These are phyloP conservation scores for Mesoligia furuncula DNA, from an alignment of 2,888 invertebrate species.

Conservation along the genomic window DNA sequence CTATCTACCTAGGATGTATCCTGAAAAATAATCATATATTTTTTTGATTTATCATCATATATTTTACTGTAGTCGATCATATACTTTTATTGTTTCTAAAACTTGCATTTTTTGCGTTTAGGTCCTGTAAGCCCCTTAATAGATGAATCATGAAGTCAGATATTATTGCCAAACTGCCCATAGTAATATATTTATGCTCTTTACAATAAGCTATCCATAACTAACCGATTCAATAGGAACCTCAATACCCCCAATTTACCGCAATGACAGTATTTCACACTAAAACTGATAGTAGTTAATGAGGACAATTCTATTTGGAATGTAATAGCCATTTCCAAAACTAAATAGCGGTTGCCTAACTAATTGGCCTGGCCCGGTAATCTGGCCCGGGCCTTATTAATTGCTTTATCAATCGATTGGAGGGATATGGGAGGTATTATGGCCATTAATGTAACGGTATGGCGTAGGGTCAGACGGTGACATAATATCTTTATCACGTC, in stretches of 20 bases:
- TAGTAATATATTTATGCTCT: background rate
- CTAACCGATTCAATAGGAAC: conserved; percentile 21
- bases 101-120: too few relatives aligned
- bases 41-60: too few relatives aligned
- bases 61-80: too few relatives aligned
- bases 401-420: conserved; percentile 65
- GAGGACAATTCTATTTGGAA: conserved; percentile 59
- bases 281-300: conserved; percentile 58
- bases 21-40: too few relatives aligned
- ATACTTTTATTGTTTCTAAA: too few relatives aligned
- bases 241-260: conserved; percentile 36
- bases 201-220: background rate
- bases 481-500: conserved; percentile 5
- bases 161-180: background rate
- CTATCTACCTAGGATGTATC: too few relatives aligned
- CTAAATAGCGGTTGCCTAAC: conserved; percentile 66
- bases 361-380: conserved; percentile 63
- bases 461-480: conserved; percentile 43
- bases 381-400: conserved; percentile 63
- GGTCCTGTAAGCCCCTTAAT: too few relatives aligned
- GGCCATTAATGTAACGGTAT: conserved; percentile 33
- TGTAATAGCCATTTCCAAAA: conserved; percentile 63
- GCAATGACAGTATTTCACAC: conserved; percentile 47
- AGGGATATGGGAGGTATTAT: conserved; percentile 55
- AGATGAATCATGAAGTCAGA: background rate